Evolutionary conservation across 2,113 vertebrate genomes (phyloP).

Genomic region (Oryzias melastigma): DNA sequence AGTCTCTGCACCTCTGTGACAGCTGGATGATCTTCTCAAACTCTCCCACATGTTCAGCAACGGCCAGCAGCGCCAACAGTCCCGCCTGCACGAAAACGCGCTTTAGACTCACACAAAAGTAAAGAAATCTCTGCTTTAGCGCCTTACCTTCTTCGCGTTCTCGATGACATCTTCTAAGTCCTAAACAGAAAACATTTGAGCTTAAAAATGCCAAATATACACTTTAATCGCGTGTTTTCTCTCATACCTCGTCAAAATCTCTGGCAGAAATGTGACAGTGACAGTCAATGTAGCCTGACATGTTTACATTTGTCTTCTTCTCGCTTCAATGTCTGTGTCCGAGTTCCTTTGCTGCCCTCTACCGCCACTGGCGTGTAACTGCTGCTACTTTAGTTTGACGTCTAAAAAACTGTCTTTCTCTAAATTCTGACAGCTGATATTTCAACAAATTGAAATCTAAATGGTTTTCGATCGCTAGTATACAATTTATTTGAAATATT

Average conservation of each 20-base stretch:
- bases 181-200: conserved; percentile 60
- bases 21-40: conserved; percentile 89
- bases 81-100: conserved; percentile 74
- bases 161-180: conserved; percentile 84
- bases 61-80: conserved; percentile 83
- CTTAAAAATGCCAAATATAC: background rate
- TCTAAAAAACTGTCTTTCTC: no score
- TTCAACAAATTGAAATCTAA: no score
- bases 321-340: no score
- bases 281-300: conserved; percentile 73
- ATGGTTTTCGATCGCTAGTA: no score
- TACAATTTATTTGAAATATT: no score
- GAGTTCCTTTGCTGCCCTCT: no score
- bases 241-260: conserved; percentile 72
- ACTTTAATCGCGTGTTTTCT: rapidly evolving
- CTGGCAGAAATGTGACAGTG: conserved; percentile 78
- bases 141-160: conserved; percentile 80
- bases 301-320: conserved; percentile 19
- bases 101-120: background rate
- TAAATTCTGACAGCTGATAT: no score
- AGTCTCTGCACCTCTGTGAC: conserved; percentile 78
- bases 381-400: no score
- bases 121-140: background rate
- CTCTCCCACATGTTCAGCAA: conserved; percentile 88
- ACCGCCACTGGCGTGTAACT: no score